Evolutionary conservation across 2,113 vertebrate genomes (phyloP).

Genomic region (Callionymus lyra): DNA sequence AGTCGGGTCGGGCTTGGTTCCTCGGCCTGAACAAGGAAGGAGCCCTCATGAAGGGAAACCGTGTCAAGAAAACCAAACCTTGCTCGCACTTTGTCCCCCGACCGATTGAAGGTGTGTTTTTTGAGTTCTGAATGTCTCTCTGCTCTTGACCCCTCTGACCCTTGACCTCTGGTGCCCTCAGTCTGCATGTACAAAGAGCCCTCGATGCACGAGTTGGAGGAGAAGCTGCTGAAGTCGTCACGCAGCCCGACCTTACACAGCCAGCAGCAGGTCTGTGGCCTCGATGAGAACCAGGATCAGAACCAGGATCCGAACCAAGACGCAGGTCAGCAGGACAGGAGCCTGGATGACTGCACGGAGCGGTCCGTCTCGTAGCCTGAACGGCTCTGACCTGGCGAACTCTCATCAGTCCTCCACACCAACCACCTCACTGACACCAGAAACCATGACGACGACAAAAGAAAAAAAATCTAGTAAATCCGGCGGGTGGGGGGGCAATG

Average conservation of each 20-base stretch:
- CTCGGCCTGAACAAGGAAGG: constrained; percentile 98
- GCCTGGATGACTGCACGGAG: constrained; percentile 7
- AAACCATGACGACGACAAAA: constrained; percentile 14
- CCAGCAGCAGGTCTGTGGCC: constrained; percentile 76
- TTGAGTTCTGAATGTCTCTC: not conserved
- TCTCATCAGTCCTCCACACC: constrained; percentile 41
- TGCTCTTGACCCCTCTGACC: not conserved
- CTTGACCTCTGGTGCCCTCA: constrained; percentile 32
- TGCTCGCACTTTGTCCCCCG: constrained; percentile 97
- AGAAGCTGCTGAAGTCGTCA: constrained; percentile 89
- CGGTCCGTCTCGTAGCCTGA: constrained; percentile 5
- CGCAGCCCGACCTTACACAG: constrained; percentile 89
- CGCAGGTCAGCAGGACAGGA: constrained; percentile 37
- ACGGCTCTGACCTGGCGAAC: constrained; percentile 13
- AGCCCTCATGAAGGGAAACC: constrained; percentile 94
- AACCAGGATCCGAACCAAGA: constrained; percentile 80
- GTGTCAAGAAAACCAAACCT: constrained; percentile 97
- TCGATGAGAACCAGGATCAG: constrained; percentile 62
- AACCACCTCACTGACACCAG: constrained; percentile 26
- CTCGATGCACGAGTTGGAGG: constrained; percentile 93
- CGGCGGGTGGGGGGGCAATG: constrained; percentile 12
- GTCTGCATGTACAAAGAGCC: constrained; percentile 99
- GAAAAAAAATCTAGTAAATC: constrained; percentile 53
- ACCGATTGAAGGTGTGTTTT: constrained; percentile 86
- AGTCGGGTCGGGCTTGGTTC: constrained; percentile 95